A percentile compares a stretch with the other conserved stretches of the same genome.
phyloP scores from a whole-genome alignment of 2,888 invertebrate genomes.

The Kuschelorhynchus macadamiae region DNA sequence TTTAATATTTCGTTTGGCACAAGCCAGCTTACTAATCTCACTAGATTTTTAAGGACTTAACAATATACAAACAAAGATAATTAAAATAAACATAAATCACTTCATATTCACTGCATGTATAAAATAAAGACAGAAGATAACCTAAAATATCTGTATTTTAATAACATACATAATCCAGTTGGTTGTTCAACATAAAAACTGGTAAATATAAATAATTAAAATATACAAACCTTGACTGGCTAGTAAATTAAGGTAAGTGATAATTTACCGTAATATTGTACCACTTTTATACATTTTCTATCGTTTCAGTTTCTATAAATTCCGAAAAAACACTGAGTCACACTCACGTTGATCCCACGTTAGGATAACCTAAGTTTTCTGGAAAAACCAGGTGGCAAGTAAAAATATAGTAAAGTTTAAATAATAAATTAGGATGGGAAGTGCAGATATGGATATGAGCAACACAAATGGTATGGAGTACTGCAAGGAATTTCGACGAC shows the following conservation, averaged over 20 bases:
- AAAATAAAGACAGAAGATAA: slow-evolving; percentile 24
- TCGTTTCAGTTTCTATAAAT: slow-evolving; percentile 9
- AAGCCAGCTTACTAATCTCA: no score
- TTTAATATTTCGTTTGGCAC: no score
- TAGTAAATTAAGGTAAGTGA: slow-evolving; percentile 14
- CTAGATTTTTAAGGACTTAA: no score
- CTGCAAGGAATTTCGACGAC: slow-evolving; percentile 74
- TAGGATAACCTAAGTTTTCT: slow-evolving; percentile 45
- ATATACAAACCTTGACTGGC: slow-evolving; percentile 8
- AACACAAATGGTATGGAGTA: slow-evolving; percentile 58
- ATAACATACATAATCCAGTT: slow-evolving; percentile 7
- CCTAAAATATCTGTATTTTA: slow-evolving; percentile 18
- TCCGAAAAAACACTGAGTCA: slow-evolving; percentile 14
- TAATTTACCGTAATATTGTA: not conserved
- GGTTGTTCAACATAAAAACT: no score
- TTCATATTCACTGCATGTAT: not conserved
- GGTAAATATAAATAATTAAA: slow-evolving; percentile 18
- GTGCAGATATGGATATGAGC: slow-evolving; percentile 63
- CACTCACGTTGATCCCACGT: slow-evolving; percentile 7
- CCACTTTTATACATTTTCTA: slow-evolving; percentile 4
- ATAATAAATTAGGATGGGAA: slow-evolving; percentile 63
- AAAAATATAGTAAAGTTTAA: slow-evolving; percentile 1
- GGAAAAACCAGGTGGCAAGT: slow-evolving; percentile 11
- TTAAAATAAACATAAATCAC: no score
- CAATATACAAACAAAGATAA: no score